A percentile compares a stretch with the other conserved stretches of the same genome.
These are phyloP conservation scores for Dendroctonus ponderosae DNA, from an alignment of 1,140 invertebrate species.

Conservation along the genomic window DNA sequence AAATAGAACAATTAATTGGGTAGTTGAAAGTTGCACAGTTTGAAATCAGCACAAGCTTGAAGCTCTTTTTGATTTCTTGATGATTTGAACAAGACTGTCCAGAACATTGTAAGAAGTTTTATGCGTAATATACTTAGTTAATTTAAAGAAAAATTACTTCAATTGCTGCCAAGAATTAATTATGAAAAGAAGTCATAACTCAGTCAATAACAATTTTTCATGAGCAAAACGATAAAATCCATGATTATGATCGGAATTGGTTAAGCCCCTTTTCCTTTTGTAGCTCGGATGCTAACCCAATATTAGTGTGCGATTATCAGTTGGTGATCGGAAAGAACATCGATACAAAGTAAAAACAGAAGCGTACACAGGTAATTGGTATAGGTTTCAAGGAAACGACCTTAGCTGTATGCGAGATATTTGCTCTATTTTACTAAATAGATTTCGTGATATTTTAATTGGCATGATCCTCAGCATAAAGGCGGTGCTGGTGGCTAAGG, in stretches of 20 bases:
- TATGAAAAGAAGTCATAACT: neutral
- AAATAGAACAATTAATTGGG: neutral
- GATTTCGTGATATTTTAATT: slow-evolving; percentile 21
- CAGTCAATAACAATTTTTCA: slow-evolving; percentile 4
- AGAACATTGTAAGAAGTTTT: no score
- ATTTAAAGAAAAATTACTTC: no score
- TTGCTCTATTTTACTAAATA: slow-evolving; percentile 24
- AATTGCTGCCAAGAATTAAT: no score
- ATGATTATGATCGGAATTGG: slow-evolving; percentile 11
- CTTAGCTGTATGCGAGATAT: slow-evolving; percentile 21
- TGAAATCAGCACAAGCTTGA: neutral
- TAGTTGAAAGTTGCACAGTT: neutral
- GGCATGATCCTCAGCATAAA: slow-evolving; percentile 16
- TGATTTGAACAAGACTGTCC: no score
- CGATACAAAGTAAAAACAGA: slow-evolving; percentile 7
- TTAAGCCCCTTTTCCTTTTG: slow-evolving; percentile 3
- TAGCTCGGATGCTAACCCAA: slow-evolving; percentile 2
- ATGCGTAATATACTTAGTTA: no score
- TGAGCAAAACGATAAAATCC: slow-evolving; percentile 13
- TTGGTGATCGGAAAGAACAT: slow-evolving; percentile 1
- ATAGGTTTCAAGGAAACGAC: slow-evolving; percentile 16
- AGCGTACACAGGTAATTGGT: slow-evolving; percentile 9
- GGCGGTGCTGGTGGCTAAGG: slow-evolving; percentile 14
- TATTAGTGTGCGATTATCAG: slow-evolving; percentile 20
- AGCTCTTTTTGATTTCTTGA: neutral